Percentiles rank a stretch among this genome's conserved stretches.
Evolutionary conservation across 2,113 vertebrate genomes (phyloP).

Genomic region (Hystrix cristata): DNA sequence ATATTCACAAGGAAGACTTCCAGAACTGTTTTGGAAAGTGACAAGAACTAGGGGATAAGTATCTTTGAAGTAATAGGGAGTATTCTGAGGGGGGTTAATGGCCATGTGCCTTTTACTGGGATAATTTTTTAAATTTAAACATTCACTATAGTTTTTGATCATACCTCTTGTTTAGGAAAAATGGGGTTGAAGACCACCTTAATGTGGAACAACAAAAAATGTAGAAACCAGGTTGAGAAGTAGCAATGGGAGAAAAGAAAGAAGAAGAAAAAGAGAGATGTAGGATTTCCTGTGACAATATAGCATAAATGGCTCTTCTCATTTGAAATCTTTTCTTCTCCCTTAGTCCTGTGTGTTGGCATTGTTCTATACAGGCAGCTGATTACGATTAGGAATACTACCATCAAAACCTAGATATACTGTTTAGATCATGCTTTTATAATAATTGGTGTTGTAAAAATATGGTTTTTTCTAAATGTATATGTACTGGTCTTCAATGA

Average conservation of each 20-base stretch:
- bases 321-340: background rate
- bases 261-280: background rate
- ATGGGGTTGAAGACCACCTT: background rate
- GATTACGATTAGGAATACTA: background rate
- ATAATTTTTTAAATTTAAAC: background rate
- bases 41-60: too few relatives aligned
- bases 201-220: background rate
- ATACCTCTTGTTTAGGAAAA: background rate
- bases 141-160: background rate
- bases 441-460: background rate
- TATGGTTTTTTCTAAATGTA: background rate
- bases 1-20: too few relatives aligned
- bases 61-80: too few relatives aligned
- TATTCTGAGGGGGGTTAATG: too few relatives aligned
- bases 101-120: background rate
- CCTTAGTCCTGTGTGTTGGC: background rate
- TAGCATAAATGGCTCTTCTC: background rate
- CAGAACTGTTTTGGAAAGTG: too few relatives aligned
- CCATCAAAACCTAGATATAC: background rate
- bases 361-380: background rate
- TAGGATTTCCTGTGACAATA: background rate
- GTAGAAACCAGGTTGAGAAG: background rate
- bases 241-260: background rate
- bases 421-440: background rate
- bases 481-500: conserved; percentile 1